Percentiles rank a stretch among this genome's conserved stretches.
Evolutionary conservation across 2,888 invertebrate genomes (phyloP).

Genomic region (Andrena bucephala): DNA sequence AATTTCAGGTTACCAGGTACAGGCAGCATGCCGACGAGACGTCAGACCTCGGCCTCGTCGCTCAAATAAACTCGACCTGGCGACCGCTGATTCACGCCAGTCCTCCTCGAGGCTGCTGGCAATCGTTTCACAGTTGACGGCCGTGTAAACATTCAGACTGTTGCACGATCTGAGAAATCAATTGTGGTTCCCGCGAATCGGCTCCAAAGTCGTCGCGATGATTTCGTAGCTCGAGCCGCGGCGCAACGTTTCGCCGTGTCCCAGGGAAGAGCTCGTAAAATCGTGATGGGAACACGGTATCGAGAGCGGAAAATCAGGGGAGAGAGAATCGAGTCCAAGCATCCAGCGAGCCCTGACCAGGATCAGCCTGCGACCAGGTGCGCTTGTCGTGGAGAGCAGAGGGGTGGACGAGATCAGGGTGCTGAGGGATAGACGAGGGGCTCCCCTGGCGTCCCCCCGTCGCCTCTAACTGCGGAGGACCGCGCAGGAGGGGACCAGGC

Average conservation of each 20-base stretch:
- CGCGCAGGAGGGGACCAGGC: conserved; percentile 56
- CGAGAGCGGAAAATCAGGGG: conserved; percentile 38
- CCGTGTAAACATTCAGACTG: neutral
- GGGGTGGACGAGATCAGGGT: conserved; percentile 63
- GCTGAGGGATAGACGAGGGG: conserved; percentile 46
- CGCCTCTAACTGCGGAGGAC: conserved; percentile 45
- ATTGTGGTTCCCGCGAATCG: neutral
- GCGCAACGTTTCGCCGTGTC: neutral
- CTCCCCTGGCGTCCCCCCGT: conserved; percentile 35
- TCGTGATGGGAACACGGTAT: conserved; percentile 21
- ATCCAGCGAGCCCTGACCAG: conserved; percentile 58
- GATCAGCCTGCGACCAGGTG: conserved; percentile 69
- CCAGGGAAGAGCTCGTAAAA: neutral
- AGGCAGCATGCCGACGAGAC: conserved; percentile 35
- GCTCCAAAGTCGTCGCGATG: neutral
- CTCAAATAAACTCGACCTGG: conserved; percentile 27
- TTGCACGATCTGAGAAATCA: neutral
- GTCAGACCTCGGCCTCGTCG: conserved; percentile 27
- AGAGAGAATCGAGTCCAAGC: conserved; percentile 37
- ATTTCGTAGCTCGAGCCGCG: neutral
- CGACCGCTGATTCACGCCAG: neutral
- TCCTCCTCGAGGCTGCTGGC: neutral
- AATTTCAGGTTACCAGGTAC: conserved; percentile 65
- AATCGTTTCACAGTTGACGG: too few relatives aligned
- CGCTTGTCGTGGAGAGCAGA: conserved; percentile 56